A percentile compares a stretch with the other conserved stretches of the same genome.
phyloP scores from a whole-genome alignment of 2,888 invertebrate genomes.

The Achlya flavicornis region DNA sequence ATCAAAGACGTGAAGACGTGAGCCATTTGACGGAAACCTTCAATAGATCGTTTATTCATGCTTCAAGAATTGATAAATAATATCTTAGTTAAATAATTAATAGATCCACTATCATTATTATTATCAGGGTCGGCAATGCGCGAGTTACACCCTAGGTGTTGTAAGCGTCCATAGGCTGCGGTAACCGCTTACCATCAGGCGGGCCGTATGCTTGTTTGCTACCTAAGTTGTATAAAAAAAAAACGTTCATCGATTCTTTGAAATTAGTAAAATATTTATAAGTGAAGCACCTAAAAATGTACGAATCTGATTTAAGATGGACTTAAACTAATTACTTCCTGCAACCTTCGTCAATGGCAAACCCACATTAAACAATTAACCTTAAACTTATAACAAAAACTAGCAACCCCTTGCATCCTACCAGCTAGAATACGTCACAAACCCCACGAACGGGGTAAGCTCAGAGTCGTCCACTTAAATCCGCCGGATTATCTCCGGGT shows the following conservation, averaged over 20 bases:
- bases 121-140: too few relatives aligned
- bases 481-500: constrained; percentile 33
- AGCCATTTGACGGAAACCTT: background rate
- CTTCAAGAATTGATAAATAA: background rate
- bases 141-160: too few relatives aligned
- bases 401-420: constrained; percentile 17
- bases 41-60: background rate
- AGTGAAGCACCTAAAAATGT: too few relatives aligned
- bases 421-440: constrained; percentile 23
- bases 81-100: too few relatives aligned
- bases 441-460: constrained; percentile 20
- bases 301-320: too few relatives aligned
- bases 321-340: background rate
- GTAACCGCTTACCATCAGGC: too few relatives aligned
- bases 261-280: too few relatives aligned
- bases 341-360: background rate
- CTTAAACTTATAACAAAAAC: constrained; percentile 30
- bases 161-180: too few relatives aligned
- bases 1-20: background rate
- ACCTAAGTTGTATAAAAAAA: too few relatives aligned
- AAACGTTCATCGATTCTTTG: too few relatives aligned
- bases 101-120: too few relatives aligned
- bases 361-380: constrained; percentile 6
- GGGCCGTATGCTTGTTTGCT: too few relatives aligned
- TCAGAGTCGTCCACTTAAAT: constrained; percentile 31